Conservation (phyloP, 2,113 vertebrate genomes). For the Octodon degus region DNA sequence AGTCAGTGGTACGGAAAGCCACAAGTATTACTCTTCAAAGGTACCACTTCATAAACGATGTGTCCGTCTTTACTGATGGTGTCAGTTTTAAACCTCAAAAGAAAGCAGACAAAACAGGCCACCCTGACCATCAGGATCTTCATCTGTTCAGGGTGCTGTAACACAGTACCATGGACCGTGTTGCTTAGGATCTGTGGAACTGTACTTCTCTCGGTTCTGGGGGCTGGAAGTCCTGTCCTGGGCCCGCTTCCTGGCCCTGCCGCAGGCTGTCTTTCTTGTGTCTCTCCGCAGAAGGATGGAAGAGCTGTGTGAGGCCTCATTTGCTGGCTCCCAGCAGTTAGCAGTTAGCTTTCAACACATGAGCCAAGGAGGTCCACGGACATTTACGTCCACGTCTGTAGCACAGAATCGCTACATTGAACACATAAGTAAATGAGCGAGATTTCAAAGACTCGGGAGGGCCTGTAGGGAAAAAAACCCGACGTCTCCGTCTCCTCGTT, state of each 20-base stretch:
- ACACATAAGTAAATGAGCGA: not conserved
- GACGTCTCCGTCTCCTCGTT: too few species aligned
- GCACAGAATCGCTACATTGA: too few species aligned
- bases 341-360: not conserved
- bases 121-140: not conserved
- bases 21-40: not conserved
- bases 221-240: not conserved
- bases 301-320: not conserved
- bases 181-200: not conserved
- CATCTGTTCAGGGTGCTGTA: not conserved
- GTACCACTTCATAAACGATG: not conserved
- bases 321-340: too few species aligned
- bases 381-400: not conserved
- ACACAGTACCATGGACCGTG: not conserved
- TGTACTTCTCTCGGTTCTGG: not conserved
- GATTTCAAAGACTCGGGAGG: not conserved
- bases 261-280: not conserved
- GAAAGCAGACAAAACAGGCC: not conserved
- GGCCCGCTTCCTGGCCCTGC: not conserved
- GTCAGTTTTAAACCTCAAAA: constrained; percentile 21
- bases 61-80: not conserved
- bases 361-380: not conserved
- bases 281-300: not conserved
- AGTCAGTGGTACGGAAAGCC: too few species aligned
- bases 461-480: not conserved